These are phyloP conservation scores for Struthio camelus DNA, from an alignment of 2,113 vertebrate genomes.

Conservation along the genomic window DNA sequence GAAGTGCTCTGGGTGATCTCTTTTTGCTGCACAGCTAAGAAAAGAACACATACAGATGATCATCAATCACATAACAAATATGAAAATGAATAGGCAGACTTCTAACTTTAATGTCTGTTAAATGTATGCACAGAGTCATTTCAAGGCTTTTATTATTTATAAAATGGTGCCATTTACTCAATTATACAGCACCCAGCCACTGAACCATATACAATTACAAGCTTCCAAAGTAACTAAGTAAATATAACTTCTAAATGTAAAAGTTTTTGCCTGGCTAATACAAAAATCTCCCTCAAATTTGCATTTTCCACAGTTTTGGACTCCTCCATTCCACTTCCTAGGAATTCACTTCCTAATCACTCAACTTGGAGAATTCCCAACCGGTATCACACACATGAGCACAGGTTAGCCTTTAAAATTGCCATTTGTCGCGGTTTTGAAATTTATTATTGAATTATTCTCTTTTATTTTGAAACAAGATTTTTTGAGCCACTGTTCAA, in stretches of 20 bases:
- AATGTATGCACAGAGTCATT: neutral
- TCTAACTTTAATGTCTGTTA: neutral
- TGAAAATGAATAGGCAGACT: neutral
- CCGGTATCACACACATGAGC: fast-evolving
- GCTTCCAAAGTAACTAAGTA: neutral
- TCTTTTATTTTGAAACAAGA: neutral
- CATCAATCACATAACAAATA: neutral
- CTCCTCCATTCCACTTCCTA: neutral
- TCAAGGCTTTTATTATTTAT: neutral
- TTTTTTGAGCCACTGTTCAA: neutral
- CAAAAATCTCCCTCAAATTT: neutral
- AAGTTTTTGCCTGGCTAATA: neutral
- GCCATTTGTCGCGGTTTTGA: neutral
- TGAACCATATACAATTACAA: neutral
- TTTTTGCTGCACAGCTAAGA: conserved; percentile 90
- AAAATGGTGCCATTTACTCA: neutral
- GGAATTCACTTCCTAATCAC: neutral
- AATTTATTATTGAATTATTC: neutral
- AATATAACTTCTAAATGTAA: neutral
- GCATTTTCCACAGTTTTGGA: neutral
- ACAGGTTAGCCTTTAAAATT: neutral
- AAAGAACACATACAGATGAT: conserved; percentile 20
- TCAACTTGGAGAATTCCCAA: neutral
- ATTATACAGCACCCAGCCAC: neutral
- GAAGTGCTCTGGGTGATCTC: conserved; percentile 87